These are phyloP conservation scores for Phortica magna DNA, from an alignment of 2,888 invertebrate species.

Conservation along the genomic window DNA sequence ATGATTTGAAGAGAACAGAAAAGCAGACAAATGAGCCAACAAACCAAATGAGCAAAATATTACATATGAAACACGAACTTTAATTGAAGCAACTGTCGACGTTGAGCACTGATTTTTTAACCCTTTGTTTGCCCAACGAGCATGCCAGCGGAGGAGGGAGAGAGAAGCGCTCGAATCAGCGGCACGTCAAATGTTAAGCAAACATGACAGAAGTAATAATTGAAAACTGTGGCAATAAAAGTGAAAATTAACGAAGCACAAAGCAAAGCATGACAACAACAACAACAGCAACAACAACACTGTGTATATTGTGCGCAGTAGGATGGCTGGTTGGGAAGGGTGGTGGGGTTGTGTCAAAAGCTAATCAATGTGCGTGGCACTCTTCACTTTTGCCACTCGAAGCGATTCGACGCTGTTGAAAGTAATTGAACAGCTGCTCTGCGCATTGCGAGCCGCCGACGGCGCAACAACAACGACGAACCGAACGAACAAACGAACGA, in stretches of 20 bases:
- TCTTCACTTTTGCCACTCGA: too few relatives aligned
- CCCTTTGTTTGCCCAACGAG: too few relatives aligned
- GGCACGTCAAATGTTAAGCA: slow-evolving; percentile 52
- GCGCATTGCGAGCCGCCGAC: not conserved
- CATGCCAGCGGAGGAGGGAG: not conserved
- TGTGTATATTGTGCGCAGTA: too few relatives aligned
- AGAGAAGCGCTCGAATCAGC: not conserved
- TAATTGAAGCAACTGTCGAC: too few relatives aligned
- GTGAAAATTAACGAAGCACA: slow-evolving; percentile 46
- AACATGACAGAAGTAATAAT: slow-evolving; percentile 71
- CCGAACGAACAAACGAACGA: not conserved
- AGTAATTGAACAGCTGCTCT: not conserved
- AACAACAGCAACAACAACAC: not conserved
- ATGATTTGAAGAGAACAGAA: slow-evolving; percentile 3
- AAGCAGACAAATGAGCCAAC: not conserved
- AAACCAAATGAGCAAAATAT: too few relatives aligned
- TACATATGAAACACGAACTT: too few relatives aligned
- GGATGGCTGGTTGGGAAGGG: not conserved
- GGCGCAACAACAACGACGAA: not conserved
- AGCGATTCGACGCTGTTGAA: too few relatives aligned
- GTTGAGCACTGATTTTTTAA: too few relatives aligned
- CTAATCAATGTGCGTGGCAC: slow-evolving; percentile 2
- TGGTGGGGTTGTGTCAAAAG: not conserved
- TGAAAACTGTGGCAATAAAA: slow-evolving; percentile 71
- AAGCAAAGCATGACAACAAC: not conserved